Conservation (phyloP, 2,888 invertebrate species). For the Leptopilina drosophilae region DNA sequence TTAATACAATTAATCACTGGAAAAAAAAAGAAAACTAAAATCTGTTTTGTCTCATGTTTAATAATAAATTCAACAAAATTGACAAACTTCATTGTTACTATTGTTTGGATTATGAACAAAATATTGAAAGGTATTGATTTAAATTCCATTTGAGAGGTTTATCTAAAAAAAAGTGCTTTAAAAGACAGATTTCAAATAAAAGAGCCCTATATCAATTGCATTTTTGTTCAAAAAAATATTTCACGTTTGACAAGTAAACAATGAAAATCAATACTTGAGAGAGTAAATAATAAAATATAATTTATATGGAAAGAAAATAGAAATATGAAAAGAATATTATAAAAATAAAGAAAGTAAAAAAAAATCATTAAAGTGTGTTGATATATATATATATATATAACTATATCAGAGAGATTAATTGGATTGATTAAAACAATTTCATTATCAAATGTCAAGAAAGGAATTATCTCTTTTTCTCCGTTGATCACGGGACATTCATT, state of each 20-base stretch:
- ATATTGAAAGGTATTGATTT: slow-evolving; percentile 15
- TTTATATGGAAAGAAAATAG: background rate
- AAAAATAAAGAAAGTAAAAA: slow-evolving; percentile 36
- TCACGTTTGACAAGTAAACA: background rate
- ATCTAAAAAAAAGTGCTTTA: background rate
- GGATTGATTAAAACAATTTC: no score
- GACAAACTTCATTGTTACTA: background rate
- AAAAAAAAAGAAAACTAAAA: no score
- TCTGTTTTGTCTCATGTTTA: background rate
- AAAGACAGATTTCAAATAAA: slow-evolving; percentile 1
- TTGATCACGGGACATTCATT: background rate
- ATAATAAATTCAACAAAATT: background rate
- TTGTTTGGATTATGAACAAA: background rate
- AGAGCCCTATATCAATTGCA: background rate
- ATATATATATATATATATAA: background rate
- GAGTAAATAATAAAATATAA: background rate
- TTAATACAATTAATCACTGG: background rate
- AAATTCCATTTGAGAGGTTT: background rate
- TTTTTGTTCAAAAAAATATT: background rate
- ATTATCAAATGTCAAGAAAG: background rate
- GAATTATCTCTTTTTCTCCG: background rate
- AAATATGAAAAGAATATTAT: slow-evolving; percentile 36
- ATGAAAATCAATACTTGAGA: slow-evolving; percentile 4
- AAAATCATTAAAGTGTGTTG: background rate
- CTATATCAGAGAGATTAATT: background rate